A percentile compares a stretch with the other conserved stretches of the same genome.
These are phyloP conservation scores for Leptobrachium leishanense DNA, from an alignment of 2,113 vertebrate species.

Conservation along the genomic window DNA sequence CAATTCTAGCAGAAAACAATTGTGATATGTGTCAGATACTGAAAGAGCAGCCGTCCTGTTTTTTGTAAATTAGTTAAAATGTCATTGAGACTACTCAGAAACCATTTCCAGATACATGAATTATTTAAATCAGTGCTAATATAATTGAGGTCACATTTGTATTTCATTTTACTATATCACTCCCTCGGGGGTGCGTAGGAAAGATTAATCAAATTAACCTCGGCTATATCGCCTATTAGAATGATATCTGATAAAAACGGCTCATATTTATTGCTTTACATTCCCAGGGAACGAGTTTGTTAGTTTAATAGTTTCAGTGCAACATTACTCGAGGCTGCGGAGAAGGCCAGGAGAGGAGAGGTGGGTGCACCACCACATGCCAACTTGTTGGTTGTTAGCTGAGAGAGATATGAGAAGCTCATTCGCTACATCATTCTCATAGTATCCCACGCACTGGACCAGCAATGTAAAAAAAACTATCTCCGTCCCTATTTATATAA, in stretches of 20 bases:
- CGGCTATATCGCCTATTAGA: conserved; percentile 27
- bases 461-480: too few species aligned
- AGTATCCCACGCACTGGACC: too few species aligned
- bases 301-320: too few species aligned
- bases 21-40: conserved; percentile 5
- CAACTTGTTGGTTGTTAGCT: too few species aligned
- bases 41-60: neutral
- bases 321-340: too few species aligned
- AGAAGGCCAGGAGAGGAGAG: too few species aligned
- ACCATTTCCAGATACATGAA: conserved; percentile 19
- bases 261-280: conserved; percentile 36
- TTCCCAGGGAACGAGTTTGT: neutral
- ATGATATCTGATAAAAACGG: conserved; percentile 32
- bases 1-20: too few species aligned
- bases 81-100: conserved; percentile 6
- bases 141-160: conserved; percentile 44
- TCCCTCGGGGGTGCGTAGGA: conserved; percentile 32
- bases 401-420: too few species aligned
- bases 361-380: too few species aligned
- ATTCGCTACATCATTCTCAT: too few species aligned
- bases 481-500: too few species aligned
- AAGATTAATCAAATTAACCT: conserved; percentile 43
- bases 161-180: conserved; percentile 32
- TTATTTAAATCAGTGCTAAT: conserved; percentile 36
- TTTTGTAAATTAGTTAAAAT: conserved; percentile 30